phyloP scores from a whole-genome alignment of 1,140 invertebrate species.

The Brachionus calyciflorus region DNA sequence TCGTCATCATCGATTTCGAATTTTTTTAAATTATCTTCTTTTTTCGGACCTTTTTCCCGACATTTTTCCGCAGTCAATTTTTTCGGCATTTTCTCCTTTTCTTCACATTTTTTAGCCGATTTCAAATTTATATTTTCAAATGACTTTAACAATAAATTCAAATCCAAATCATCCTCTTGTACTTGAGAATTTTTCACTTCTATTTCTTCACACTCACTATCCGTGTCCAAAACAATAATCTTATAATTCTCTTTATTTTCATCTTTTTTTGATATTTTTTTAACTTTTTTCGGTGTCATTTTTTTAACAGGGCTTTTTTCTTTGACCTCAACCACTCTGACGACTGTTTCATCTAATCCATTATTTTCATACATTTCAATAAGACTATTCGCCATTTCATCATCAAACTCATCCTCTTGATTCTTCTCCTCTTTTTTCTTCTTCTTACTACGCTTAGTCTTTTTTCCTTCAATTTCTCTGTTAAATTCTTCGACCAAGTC shows the following conservation, averaged over 20 bases:
- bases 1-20: not conserved
- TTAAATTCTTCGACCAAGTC: slow-evolving; percentile 1
- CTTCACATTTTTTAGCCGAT: not conserved
- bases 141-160: not conserved
- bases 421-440: not conserved
- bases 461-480: slow-evolving; percentile 26
- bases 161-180: not conserved
- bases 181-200: not conserved
- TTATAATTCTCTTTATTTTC: not conserved
- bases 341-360: not conserved
- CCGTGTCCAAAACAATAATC: not conserved
- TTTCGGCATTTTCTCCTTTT: not conserved
- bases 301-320: not conserved
- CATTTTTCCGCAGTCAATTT: not conserved
- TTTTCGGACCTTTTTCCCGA: not conserved
- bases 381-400: slow-evolving; percentile 13
- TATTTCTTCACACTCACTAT: slow-evolving; percentile 13
- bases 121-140: not conserved
- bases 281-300: not conserved
- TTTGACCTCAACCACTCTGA: not conserved
- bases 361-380: slow-evolving; percentile 29
- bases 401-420: not conserved
- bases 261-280: not conserved
- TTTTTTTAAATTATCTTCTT: not conserved
- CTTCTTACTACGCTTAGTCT: slow-evolving; percentile 14